Evolutionary conservation across 1,140 invertebrate species (phyloP).

Genomic region (Tetranychus urticae): DNA sequence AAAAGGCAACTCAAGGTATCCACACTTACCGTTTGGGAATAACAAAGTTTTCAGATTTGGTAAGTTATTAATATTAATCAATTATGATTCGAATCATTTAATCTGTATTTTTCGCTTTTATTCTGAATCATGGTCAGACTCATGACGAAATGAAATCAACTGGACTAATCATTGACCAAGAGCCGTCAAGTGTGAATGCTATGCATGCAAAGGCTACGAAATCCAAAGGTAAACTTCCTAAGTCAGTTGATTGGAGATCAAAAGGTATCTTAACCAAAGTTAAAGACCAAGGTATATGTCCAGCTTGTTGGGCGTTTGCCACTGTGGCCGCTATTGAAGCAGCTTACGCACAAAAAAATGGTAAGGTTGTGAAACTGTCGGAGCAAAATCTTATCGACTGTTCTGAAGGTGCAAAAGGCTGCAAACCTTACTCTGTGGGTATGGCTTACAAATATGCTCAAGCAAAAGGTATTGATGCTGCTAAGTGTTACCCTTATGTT

Average conservation of each 20-base stretch:
- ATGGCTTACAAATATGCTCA: no score
- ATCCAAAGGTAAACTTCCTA: conserved; percentile 28
- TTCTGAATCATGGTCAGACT: no score
- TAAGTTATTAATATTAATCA: not conserved
- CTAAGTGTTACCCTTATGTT: no score
- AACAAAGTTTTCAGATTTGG: conserved; percentile 18
- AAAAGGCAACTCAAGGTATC: conserved; percentile 8
- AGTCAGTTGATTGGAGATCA: conserved; percentile 39
- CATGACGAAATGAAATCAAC: no score
- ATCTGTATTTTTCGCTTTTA: not conserved
- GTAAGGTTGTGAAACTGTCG: not conserved
- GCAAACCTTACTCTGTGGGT: no score
- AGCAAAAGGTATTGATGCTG: no score
- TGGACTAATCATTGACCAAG: no score
- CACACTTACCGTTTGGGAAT: conserved; percentile 19
- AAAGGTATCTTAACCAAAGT: conserved; percentile 37
- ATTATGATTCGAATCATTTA: not conserved
- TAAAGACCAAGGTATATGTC: conserved; percentile 41
- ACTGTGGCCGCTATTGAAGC: conserved; percentile 4
- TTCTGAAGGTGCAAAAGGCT: no score
- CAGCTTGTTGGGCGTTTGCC: conserved; percentile 13
- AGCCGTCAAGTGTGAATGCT: no score
- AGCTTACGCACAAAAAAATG: not conserved
- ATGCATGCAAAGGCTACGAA: no score
- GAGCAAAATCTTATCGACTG: conserved; percentile 8